Evolutionary conservation across 1,140 invertebrate species (phyloP).

Genomic region (Eciton burchellii): DNA sequence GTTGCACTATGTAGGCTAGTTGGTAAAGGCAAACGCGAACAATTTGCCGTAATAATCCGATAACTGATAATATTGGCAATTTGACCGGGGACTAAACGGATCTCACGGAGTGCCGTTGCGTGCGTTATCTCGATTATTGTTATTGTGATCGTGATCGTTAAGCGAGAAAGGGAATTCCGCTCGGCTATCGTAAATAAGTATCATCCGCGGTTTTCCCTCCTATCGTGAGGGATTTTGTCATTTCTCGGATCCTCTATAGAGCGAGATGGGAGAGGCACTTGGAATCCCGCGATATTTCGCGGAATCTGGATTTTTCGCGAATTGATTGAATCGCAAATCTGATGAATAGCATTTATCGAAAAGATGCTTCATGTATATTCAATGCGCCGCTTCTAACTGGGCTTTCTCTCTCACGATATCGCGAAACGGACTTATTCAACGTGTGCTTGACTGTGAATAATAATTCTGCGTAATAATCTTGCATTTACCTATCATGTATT

Average conservation of each 20-base stretch:
- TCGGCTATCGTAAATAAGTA: not conserved
- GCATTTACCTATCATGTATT: not conserved
- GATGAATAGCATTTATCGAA: not conserved
- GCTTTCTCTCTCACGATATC: not conserved
- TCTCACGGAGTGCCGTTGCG: conserved; percentile 67
- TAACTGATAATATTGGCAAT: conserved; percentile 81
- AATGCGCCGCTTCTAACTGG: no score
- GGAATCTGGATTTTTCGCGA: not conserved
- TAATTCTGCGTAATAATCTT: not conserved
- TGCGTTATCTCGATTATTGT: conserved; percentile 77
- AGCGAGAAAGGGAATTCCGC: not conserved
- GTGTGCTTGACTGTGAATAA: not conserved
- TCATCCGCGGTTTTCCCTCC: not conserved
- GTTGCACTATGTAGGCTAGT: conserved; percentile 63
- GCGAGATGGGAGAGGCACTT: not conserved
- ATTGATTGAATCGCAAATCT: not conserved
- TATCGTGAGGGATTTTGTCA: not conserved
- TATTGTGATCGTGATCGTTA: conserved; percentile 71
- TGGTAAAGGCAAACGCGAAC: conserved; percentile 77
- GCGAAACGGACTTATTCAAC: not conserved
- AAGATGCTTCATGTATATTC: not conserved
- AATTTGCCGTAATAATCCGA: conserved; percentile 81
- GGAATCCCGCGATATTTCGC: not conserved
- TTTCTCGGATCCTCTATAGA: not conserved
- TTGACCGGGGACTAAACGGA: conserved; percentile 72